phyloP scores from a whole-genome alignment of 2,888 invertebrate genomes.

The Chrysina gloriosa region DNA sequence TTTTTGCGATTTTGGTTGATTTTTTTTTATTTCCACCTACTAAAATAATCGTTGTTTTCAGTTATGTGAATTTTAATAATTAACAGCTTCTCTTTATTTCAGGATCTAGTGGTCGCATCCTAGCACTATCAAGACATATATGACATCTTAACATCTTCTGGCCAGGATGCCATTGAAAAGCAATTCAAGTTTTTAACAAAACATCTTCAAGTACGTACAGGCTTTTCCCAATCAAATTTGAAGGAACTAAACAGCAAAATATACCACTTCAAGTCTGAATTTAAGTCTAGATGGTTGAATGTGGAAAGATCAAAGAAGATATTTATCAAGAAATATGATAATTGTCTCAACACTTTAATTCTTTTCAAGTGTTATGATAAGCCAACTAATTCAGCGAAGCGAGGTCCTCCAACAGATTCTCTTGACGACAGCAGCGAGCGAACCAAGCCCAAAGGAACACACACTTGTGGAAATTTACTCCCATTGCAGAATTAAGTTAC shows the following conservation, averaged over 20 bases:
- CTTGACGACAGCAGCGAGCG: conserved; percentile 41
- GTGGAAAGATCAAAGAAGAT: not conserved
- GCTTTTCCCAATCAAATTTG: too few species aligned
- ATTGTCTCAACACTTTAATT: not conserved
- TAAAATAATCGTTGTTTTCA: too few species aligned
- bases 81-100: too few species aligned
- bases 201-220: too few species aligned
- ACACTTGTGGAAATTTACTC: conserved; percentile 42
- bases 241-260: not conserved
- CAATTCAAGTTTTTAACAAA: too few species aligned
- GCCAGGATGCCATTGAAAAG: too few species aligned
- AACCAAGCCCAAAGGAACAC: conserved; percentile 45
- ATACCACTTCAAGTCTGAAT: not conserved
- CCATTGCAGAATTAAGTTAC: conserved; percentile 42
- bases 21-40: too few species aligned
- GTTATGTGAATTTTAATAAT: too few species aligned
- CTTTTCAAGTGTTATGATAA: not conserved
- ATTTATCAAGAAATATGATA: not conserved
- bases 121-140: too few species aligned
- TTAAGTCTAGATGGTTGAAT: not conserved
- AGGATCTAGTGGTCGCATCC: too few species aligned
- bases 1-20: too few species aligned
- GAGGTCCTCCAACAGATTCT: conserved; percentile 42
- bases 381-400: not conserved
- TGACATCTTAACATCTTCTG: too few species aligned